Percentiles rank a stretch among this genome's conserved stretches.
Conservation (phyloP, 1,140 invertebrate genomes). For the Pemphigus obesinymphae region DNA sequence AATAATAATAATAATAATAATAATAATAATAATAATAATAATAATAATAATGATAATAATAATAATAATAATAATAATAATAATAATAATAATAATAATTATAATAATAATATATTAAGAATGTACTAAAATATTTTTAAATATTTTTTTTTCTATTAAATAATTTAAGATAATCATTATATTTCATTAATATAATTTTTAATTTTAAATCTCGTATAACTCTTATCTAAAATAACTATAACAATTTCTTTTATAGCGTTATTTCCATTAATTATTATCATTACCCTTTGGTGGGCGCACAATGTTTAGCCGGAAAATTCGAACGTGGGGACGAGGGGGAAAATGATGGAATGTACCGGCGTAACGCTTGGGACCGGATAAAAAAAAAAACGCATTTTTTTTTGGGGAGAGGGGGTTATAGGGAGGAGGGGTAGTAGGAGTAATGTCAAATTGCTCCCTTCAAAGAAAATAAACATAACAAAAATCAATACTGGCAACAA, state of each 20-base stretch:
- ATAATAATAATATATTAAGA: constrained; percentile 30
- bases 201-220: constrained; percentile 40
- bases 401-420: no score
- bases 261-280: constrained; percentile 35
- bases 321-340: constrained; percentile 10
- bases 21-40: no score
- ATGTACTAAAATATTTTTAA: constrained; percentile 39
- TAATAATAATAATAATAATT: no score
- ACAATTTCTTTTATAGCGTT: constrained; percentile 38
- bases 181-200: constrained; percentile 40
- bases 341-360: constrained; percentile 39
- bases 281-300: constrained; percentile 35
- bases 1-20: no score
- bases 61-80: no score
- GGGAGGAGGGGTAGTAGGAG: not conserved
- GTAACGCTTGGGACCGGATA: constrained; percentile 37
- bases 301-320: constrained; percentile 41
- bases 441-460: constrained; percentile 37
- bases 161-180: constrained; percentile 40
- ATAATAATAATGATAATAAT: no score
- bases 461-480: constrained; percentile 32
- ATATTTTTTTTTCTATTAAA: constrained; percentile 41
- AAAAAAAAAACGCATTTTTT: constrained; percentile 6
- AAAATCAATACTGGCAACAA: constrained; percentile 41
- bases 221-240: constrained; percentile 42